Conservation (phyloP, 2,797 vertebrate species). For the Masticophis lateralis region DNA sequence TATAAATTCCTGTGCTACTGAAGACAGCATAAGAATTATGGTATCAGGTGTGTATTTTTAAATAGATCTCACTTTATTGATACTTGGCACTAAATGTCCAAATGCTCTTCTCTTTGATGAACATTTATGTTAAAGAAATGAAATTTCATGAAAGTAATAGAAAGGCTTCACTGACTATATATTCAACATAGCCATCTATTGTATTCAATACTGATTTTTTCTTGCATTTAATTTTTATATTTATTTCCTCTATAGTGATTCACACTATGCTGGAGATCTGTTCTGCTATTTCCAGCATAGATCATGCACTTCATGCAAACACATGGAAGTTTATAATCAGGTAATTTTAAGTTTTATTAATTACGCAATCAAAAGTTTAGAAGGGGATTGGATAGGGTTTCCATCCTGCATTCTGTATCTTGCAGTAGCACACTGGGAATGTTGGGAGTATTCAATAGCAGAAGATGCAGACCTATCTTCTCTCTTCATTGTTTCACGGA, state of each 20-base stretch:
- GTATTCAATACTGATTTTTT: not conserved
- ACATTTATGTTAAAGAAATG: not conserved
- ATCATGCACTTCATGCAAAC: constrained; percentile 93
- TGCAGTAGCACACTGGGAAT: not conserved
- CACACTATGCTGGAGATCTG: constrained; percentile 91
- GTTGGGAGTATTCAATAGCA: not conserved
- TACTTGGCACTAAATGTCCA: not conserved
- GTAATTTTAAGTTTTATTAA: constrained; percentile 71
- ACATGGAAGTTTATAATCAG: constrained; percentile 97
- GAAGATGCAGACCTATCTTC: not conserved
- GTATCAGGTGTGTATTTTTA: constrained; percentile 76
- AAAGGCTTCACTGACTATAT: not conserved
- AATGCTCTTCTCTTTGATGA: not conserved
- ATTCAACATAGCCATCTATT: not conserved
- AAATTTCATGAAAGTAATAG: not conserved
- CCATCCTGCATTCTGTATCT: not conserved
- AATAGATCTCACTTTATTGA: not conserved
- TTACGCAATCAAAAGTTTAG: not conserved
- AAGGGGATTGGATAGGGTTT: not conserved
- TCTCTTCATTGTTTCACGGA: not conserved
- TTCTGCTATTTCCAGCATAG: constrained; percentile 86
- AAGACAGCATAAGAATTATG: constrained; percentile 75
- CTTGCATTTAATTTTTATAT: not conserved
- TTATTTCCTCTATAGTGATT: constrained; percentile 77
- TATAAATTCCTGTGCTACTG: constrained; percentile 69